phyloP scores from a whole-genome alignment of 2,888 invertebrate species.

The Ptychoptera contaminata region DNA sequence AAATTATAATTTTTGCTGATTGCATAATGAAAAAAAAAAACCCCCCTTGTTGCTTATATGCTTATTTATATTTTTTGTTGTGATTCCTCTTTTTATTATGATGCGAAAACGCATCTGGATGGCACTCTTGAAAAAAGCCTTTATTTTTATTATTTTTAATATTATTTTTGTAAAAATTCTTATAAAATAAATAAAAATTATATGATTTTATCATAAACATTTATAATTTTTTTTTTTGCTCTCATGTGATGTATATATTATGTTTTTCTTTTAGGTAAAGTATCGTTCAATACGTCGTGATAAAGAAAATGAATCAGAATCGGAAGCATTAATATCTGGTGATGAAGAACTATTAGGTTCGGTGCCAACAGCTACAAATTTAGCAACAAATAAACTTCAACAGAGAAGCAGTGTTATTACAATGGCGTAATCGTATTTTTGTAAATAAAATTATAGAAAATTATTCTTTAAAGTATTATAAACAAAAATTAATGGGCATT shows the following conservation, averaged over 20 bases:
- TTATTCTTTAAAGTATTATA: neutral
- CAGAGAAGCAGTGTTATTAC: conserved; percentile 2
- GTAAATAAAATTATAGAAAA: neutral
- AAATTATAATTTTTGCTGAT: neutral
- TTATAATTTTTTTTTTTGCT: no score
- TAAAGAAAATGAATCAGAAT: conserved; percentile 40
- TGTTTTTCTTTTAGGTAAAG: conserved; percentile 29
- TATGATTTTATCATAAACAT: no score
- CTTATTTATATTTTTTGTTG: no score
- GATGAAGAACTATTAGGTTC: conserved; percentile 46
- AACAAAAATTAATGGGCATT: no score
- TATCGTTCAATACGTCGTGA: conserved; percentile 45
- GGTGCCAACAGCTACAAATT: conserved; percentile 14
- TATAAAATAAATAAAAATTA: no score
- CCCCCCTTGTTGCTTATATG: no score
- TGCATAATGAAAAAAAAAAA: no score
- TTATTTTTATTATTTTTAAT: no score
- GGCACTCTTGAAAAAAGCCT: no score
- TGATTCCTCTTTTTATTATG: no score
- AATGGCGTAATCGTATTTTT: neutral
- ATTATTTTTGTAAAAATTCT: no score
- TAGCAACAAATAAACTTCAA: neutral
- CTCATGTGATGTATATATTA: neutral
- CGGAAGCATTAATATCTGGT: conserved; percentile 42
- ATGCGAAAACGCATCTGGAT: no score